A percentile compares a stretch with the other conserved stretches of the same genome.
Evolutionary conservation across 2,888 invertebrate species (phyloP).

Genomic region (Charanyca ferruginea): DNA sequence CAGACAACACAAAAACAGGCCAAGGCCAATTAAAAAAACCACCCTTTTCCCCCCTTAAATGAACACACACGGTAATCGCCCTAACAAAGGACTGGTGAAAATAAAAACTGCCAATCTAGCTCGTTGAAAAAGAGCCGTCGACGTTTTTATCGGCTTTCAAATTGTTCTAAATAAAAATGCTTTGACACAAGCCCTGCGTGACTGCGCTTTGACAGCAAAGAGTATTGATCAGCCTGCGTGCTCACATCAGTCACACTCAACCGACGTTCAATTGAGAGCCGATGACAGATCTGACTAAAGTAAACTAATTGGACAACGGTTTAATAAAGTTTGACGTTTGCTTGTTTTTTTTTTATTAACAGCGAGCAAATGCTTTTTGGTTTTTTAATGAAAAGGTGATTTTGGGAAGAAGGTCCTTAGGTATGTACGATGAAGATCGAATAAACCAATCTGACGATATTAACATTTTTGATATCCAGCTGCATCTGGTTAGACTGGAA

Average conservation of each 20-base stretch:
- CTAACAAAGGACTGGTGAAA: background rate
- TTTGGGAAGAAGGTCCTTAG: no score
- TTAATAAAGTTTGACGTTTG: background rate
- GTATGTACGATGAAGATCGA: no score
- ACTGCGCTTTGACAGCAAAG: conserved; percentile 6
- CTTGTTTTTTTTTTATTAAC: background rate
- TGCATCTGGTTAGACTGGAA: no score
- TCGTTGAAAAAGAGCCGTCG: background rate
- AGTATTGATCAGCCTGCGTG: background rate
- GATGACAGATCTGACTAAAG: conserved; percentile 4
- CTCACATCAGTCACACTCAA: conserved; percentile 4
- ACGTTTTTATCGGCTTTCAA: background rate
- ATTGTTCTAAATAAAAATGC: conserved; percentile 25
- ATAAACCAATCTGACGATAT: no score
- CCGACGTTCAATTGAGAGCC: background rate
- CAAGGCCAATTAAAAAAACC: no score
- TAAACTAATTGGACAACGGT: background rate
- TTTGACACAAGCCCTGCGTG: background rate
- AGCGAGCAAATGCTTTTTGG: background rate
- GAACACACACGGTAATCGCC: background rate
- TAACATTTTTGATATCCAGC: no score
- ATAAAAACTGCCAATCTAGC: no score
- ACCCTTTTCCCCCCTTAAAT: background rate
- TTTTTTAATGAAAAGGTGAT: background rate
- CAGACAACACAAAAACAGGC: background rate